Evolutionary conservation across 2,113 vertebrate genomes (phyloP).

Genomic region (Nerophis lumbriciformis): DNA sequence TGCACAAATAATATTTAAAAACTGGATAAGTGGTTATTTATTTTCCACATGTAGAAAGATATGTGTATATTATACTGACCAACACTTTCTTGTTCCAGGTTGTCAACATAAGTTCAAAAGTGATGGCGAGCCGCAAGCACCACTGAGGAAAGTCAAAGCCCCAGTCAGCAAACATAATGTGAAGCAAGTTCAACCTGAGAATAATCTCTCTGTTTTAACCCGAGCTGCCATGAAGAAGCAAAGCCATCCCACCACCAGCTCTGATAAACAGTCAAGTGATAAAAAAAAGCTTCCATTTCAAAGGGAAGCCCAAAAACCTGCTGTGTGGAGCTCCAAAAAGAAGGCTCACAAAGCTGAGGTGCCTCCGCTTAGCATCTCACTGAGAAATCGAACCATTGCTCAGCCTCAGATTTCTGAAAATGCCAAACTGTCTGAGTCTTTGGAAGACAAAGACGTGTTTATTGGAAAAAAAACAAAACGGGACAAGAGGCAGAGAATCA

Average conservation of each 20-base stretch:
- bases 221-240: neutral
- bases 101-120: neutral
- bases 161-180: neutral
- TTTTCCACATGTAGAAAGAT: neutral
- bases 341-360: neutral
- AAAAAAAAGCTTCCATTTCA: conserved; percentile 6
- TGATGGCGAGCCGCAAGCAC: neutral
- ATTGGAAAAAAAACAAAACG: neutral
- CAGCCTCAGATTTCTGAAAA: neutral
- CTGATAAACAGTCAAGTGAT: neutral
- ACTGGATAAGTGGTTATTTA: neutral
- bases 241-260: neutral
- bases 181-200: neutral
- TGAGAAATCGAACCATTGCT: neutral
- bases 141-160: conserved; percentile 38
- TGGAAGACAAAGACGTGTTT: neutral
- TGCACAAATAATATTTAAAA: too few species aligned
- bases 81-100: conserved; percentile 21
- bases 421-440: neutral
- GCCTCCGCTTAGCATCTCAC: neutral
- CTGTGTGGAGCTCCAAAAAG: conserved; percentile 7
- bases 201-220: conserved; percentile 1
- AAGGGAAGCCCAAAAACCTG: conserved; percentile 5
- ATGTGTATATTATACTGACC: neutral
- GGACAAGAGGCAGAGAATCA: neutral